Evolutionary conservation across 2,113 vertebrate genomes (phyloP), one percentile per base, ranked within the genome.

Genomic region (Cebus imitator): DNA sequence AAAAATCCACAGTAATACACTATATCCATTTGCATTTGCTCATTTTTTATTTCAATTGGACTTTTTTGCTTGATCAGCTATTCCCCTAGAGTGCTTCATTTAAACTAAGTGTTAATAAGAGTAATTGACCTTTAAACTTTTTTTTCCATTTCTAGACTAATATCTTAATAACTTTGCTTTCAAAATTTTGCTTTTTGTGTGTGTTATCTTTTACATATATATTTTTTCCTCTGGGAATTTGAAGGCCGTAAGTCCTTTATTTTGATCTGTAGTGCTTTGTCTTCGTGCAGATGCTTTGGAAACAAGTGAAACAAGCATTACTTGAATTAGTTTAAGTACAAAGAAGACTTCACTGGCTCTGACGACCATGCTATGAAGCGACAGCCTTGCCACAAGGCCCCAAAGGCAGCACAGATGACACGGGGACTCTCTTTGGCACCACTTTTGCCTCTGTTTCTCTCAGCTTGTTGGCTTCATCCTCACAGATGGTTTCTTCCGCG

Each of bases 401-500:
- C 32, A 8, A 1, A 35, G 85, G 4, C 30, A n/a, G 45, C 1
- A 8, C 5, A 5, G 6, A 20, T 8, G 68, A 37, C 17, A 58
- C 0, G 2, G 8, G 43, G 52, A 25, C 45, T 32, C 40, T 48
- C 13, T 35, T 72, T n/a, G 30, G 1, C 32, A 64, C 11, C 8
- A 0, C 9, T 10, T 75, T 55, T 9, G 7, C 35, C 6, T 37
- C n/a, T 25, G 2, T 52, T 12, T 57, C 10, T 20, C 78, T 43
- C 5, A 4, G 32, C 27, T 0, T 5, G 12, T 6, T 4, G 20
- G 35, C 20, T 78, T 32, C 61, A 32, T 37, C 58, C 12, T 84
- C 5, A 3, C 20, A 8, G 6, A 21, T 9, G 7, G 17, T n/a
- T 4, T 83, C 11, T 12, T 43, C 23, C 16, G 18, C 2, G 0